phyloP scores from a whole-genome alignment of 2,888 invertebrate genomes.

The Oligia strigilis region DNA sequence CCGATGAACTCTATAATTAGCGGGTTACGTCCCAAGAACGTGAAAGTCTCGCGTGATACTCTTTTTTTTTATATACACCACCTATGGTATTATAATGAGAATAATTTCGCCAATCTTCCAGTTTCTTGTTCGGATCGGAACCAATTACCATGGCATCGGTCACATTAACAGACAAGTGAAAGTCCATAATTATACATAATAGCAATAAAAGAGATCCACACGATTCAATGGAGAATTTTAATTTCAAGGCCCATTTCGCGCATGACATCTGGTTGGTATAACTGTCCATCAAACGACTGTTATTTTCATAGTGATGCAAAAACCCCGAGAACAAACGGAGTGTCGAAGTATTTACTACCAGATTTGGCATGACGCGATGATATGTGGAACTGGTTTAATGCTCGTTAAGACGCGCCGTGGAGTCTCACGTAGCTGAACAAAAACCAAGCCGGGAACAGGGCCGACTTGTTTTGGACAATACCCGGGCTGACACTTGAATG shows the following conservation, averaged over 20 bases:
- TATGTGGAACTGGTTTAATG: conserved; percentile 87
- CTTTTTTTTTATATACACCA: conserved; percentile 78
- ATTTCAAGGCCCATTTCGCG: conserved; percentile 52
- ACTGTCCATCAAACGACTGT: conserved; percentile 50
- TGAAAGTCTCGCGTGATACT: conserved; percentile 80
- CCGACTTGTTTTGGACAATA: conserved; percentile 87
- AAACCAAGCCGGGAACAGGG: conserved; percentile 81
- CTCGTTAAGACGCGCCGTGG: conserved; percentile 87
- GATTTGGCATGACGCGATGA: conserved; percentile 85
- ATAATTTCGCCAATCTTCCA: conserved; percentile 79
- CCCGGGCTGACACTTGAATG: conserved; percentile 85
- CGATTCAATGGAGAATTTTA: conserved; percentile 47
- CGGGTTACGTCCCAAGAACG: conserved; percentile 79
- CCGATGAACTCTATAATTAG: conserved; percentile 82
- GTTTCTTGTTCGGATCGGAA: conserved; percentile 74
- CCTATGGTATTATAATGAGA: conserved; percentile 81
- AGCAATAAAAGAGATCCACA: conserved; percentile 65
- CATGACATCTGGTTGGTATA: conserved; percentile 21
- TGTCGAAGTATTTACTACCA: conserved; percentile 84
- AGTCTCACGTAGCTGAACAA: conserved; percentile 87
- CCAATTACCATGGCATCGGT: conserved; percentile 83
- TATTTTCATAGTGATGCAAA: conserved; percentile 68
- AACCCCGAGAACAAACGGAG: conserved; percentile 77
- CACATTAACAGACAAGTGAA: conserved; percentile 82
- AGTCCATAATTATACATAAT: conserved; percentile 80